Base-by-base conservation (phyloP, 1,140 invertebrate genomes). In the Teleopsis dalmanni region DNA sequence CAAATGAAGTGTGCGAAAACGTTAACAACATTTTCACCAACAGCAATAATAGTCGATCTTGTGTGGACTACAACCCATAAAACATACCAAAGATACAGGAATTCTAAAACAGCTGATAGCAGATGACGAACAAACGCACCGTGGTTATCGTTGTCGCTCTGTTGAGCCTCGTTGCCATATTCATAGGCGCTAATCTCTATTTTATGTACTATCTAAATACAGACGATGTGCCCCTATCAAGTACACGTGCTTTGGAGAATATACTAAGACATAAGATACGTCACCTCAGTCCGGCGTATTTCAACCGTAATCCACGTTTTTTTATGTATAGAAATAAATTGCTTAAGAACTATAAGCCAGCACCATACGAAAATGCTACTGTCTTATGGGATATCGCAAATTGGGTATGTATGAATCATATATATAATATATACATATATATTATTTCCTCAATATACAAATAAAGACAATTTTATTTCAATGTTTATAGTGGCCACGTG, bases 401-500 rank as follows among this genome's bases (percentile, higher is more conserved):
- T 52, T 69, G 65, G 62, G 71, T 72, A 52, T 60, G 57, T 57
- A 40, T 38, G 16, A 26, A 36, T 29, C n/a, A 6, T 18, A 19
- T 9, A 21, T 16, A 14, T n/a, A 49, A 13, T 2, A 16, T 40
- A 25, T 2, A 26, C 10, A 1, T 40, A 40, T 16, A 16, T 16
- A 6, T 10, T 19, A 22, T 41, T 2, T 16, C 6, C 25, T 40
- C 19, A 19, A 37, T n/a, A 7, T 37, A 14, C 26, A 22, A 36
- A 26, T 42, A 13, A 42, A 33, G 19, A 34, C 27, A 14, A 16
- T 1, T 23, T 27, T n/a, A 21, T 31, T 41, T 35, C 48, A 58
- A 52, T 47, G 59, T 47, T 52, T 75, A 26, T 53, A 87, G 84
- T 88, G 86, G 85, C 78, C 81, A 5, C 78, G 74, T 64, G 73